These are phyloP conservation scores for Aphaenogaster rudis DNA, from an alignment of 1,140 invertebrate species.

Conservation along the genomic window DNA sequence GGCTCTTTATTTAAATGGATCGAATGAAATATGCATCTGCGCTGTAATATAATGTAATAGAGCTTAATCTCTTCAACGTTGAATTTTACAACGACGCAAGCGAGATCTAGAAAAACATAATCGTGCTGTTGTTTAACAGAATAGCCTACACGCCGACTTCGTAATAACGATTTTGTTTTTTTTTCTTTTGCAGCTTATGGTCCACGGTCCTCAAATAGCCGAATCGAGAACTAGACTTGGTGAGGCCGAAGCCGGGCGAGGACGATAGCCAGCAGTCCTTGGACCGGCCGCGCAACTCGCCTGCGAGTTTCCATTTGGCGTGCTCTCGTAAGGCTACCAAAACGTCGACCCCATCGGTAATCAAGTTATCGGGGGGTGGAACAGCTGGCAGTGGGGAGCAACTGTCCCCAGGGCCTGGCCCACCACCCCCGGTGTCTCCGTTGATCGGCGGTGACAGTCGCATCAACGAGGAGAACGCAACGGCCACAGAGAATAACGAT, in stretches of 20 bases:
- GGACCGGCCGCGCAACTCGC: constrained; percentile 54
- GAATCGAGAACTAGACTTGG: constrained; percentile 64
- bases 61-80: background rate
- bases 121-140: background rate
- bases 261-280: constrained; percentile 56
- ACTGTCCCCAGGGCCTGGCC: constrained; percentile 79
- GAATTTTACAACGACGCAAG: background rate
- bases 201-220: constrained; percentile 83
- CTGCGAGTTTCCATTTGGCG: constrained; percentile 75
- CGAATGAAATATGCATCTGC: background rate
- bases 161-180: constrained; percentile 2
- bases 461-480: constrained; percentile 40
- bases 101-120: background rate
- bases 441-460: constrained; percentile 47
- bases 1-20: background rate
- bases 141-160: background rate
- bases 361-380: constrained; percentile 85
- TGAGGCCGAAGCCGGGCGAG: constrained; percentile 46
- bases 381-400: constrained; percentile 81
- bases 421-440: constrained; percentile 74
- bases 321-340: constrained; percentile 82
- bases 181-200: constrained; percentile 80
- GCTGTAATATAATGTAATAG: background rate
- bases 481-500: constrained; percentile 38
- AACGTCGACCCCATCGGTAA: constrained; percentile 86